Evolutionary conservation across 2,888 invertebrate species (phyloP).

Genomic region (Bedellia somnulentella): DNA sequence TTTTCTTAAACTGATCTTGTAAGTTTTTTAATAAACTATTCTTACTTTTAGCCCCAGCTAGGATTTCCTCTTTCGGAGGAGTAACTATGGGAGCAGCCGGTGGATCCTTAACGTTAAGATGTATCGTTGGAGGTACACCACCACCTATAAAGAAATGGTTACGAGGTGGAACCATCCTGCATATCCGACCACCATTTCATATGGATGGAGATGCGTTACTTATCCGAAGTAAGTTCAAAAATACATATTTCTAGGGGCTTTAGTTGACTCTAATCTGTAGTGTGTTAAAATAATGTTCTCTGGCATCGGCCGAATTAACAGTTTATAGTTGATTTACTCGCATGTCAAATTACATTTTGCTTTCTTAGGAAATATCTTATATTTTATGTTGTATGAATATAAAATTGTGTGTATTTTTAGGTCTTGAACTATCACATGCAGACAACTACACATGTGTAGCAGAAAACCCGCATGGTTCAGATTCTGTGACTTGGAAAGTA

Average conservation of each 20-base stretch:
- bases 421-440: constrained; percentile 68
- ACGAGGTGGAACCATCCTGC: constrained; percentile 66
- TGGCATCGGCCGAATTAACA: no score
- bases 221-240: constrained; percentile 64
- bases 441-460: constrained; percentile 82
- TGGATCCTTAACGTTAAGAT: constrained; percentile 67
- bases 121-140: constrained; percentile 75
- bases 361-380: no score
- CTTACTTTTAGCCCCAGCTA: constrained; percentile 69
- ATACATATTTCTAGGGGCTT: neutral
- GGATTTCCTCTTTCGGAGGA: constrained; percentile 84
- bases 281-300: no score
- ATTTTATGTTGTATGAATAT: no score
- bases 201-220: constrained; percentile 66
- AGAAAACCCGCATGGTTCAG: constrained; percentile 81
- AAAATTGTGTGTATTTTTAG: no score
- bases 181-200: constrained; percentile 66
- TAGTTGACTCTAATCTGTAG: no score
- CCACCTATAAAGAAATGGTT: constrained; percentile 77
- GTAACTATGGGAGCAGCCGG: constrained; percentile 70
- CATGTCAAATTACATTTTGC: no score
- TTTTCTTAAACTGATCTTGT: no score
- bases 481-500: constrained; percentile 78
- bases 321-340: no score
- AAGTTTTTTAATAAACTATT: constrained; percentile 9